phyloP scores from a whole-genome alignment of 2,113 vertebrate genomes.

The Salvator merianae region DNA sequence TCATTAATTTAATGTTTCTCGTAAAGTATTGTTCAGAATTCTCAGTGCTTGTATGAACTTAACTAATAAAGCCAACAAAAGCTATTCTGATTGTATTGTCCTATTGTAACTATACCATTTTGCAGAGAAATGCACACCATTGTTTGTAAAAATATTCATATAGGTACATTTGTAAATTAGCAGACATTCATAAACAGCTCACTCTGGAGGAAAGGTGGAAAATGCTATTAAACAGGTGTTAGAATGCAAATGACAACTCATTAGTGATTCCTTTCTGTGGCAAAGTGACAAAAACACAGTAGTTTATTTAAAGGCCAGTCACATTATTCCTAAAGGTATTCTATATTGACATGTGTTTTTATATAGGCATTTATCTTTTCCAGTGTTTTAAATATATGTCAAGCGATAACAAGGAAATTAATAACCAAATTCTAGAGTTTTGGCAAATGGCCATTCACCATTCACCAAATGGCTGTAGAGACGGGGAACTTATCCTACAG shows the following conservation, averaged over 20 bases:
- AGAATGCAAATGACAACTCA: slow-evolving; percentile 85
- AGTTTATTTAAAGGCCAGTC: slow-evolving; percentile 82
- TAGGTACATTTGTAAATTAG: slow-evolving; percentile 75
- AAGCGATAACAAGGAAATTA: slow-evolving; percentile 28
- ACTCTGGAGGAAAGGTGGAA: slow-evolving; percentile 81
- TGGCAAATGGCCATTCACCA: too few relatives aligned
- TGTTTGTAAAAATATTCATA: slow-evolving; percentile 79
- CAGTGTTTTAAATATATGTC: slow-evolving; percentile 69
- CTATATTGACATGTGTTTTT: slow-evolving; percentile 77
- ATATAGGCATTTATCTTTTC: slow-evolving; percentile 74
- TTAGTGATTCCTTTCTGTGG: slow-evolving; percentile 79
- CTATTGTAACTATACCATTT: slow-evolving; percentile 43
- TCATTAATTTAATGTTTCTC: slow-evolving; percentile 69
- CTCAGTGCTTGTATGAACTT: slow-evolving; percentile 45
- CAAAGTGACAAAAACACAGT: slow-evolving; percentile 74
- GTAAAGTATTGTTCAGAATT: slow-evolving; percentile 43
- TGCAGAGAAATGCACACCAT: slow-evolving; percentile 62
- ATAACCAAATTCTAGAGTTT: background rate
- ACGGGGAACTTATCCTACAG: slow-evolving; percentile 9
- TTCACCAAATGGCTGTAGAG: background rate
- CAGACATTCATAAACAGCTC: slow-evolving; percentile 82
- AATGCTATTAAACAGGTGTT: slow-evolving; percentile 86
- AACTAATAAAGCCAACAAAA: slow-evolving; percentile 61
- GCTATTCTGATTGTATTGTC: slow-evolving; percentile 53
- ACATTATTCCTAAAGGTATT: slow-evolving; percentile 77